Base-by-base conservation (phyloP, 2,888 invertebrate genomes). In the Pecten maximus region DNA sequence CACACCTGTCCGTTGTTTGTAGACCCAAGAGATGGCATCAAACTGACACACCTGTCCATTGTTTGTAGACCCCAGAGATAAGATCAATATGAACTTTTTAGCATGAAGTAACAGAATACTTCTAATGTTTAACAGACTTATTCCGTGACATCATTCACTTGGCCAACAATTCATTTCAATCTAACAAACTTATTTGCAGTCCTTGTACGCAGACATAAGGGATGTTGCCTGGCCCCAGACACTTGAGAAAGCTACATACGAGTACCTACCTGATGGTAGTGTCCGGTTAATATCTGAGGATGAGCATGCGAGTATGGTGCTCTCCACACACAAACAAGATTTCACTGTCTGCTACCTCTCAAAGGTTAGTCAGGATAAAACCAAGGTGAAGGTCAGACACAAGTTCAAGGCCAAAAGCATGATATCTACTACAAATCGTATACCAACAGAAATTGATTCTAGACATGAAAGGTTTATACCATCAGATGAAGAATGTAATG, bases 311-410 rank as follows among this genome's bases (percentile, higher is more conserved):
- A 95, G 95, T 90, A 39, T 96, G 10, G 93, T 95, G 23, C 92
- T 96, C 15, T 95, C 96, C 19, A 93, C 95, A n/a, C 96, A 96
- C 90, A 92, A 93, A 0, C 94, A 94, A 89, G 96, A 96, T 89
- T 95, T 96, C 91, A 96, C 95, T 6, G 94, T 96, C 10, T 95
- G 95, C 88, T 95, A 95, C 89, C 92, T 96, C 35, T 96, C 95
- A 3, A 91, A 92, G 86, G 88, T 95, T 23, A 96, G 96, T 91
- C 91, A 91, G 15, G 95, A 95, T 10, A 91, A 90, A 88, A 28
- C 48, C 19, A 92, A 92, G 89, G 90, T 92, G 1, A 93, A 88
- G 87, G 86, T 39, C n/a, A 90, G 89, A 39, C 40, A 86, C 0
- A 91, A 88, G 60, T 90, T 89, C 54, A 86, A 60, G 87, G 40